Percentiles rank a stretch among this genome's conserved stretches.
Conservation (phyloP, 2,888 invertebrate species). For the Erebia palarica region DNA sequence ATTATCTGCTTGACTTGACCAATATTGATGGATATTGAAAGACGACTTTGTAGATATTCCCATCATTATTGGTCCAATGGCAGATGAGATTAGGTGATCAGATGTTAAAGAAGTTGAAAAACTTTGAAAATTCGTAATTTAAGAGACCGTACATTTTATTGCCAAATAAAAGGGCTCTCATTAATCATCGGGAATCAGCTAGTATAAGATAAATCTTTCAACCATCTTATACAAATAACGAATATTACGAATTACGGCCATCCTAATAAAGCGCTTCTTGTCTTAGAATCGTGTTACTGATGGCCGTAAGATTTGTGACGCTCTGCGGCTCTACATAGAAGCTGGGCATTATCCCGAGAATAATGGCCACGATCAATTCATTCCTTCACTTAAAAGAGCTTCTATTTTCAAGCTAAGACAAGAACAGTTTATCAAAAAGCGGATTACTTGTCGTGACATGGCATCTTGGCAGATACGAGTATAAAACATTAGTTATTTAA, state of each 20-base stretch:
- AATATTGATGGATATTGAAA: no score
- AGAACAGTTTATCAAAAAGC: conserved; percentile 34
- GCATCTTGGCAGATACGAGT: neutral
- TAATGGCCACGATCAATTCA: conserved; percentile 43
- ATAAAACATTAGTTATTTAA: neutral
- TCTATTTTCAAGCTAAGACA: conserved; percentile 38
- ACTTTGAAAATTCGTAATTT: no score
- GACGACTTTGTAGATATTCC: no score
- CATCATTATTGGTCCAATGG: no score
- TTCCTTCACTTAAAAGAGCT: conserved; percentile 39
- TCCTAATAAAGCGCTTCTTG: conserved; percentile 34
- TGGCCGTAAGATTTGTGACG: conserved; percentile 41
- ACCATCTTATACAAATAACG: neutral
- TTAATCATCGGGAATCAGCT: no score
- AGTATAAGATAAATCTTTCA: neutral
- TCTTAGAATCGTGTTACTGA: conserved; percentile 36
- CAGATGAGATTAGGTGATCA: no score
- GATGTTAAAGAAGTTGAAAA: no score
- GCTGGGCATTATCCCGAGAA: conserved; percentile 41
- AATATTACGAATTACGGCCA: neutral
- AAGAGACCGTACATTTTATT: no score
- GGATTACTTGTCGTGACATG: conserved; percentile 21
- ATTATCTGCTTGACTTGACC: no score
- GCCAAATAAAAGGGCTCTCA: no score
- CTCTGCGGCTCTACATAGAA: conserved; percentile 37